Percentiles rank a stretch among this genome's conserved stretches.
These are phyloP conservation scores for Amphiura filiformis DNA, from an alignment of 35 echinoderm and acorn worm genomes.

Conservation along the genomic window DNA sequence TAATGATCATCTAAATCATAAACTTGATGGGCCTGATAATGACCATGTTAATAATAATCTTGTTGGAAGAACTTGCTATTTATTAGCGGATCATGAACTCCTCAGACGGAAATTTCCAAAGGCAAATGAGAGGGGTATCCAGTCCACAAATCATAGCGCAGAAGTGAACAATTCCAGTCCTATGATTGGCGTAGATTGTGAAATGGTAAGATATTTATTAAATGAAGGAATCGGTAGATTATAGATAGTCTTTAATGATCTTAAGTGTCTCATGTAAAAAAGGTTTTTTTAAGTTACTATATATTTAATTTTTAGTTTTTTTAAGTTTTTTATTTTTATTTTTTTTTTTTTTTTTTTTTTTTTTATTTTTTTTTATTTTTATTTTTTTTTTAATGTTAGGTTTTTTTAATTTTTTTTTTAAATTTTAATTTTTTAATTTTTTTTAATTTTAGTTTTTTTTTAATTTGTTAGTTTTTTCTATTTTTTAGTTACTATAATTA, in stretches of 20 bases:
- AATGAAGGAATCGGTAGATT: not conserved
- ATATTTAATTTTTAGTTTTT: not conserved
- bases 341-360: too few relatives aligned
- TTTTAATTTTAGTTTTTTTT: too few relatives aligned
- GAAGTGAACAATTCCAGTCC: constrained; percentile 55
- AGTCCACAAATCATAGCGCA: constrained; percentile 44
- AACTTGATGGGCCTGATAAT: too few relatives aligned
- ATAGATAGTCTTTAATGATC: not conserved
- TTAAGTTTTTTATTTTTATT: too few relatives aligned
- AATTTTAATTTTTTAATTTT: too few relatives aligned
- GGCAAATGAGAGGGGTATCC: not conserved
- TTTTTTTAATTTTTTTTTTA: too few relatives aligned
- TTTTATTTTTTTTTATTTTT: too few relatives aligned
- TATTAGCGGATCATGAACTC: constrained; percentile 44
- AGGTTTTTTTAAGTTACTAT: not conserved
- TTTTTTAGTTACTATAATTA: too few relatives aligned
- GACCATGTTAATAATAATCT: too few relatives aligned
- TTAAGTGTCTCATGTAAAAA: not conserved
- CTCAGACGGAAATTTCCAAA: constrained; percentile 36
- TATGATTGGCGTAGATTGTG: constrained; percentile 78
- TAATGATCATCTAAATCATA: too few relatives aligned
- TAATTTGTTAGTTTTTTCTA: too few relatives aligned
- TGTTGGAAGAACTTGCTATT: constrained; percentile 37
- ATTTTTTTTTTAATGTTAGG: too few relatives aligned
- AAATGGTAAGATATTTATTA: constrained; percentile 65